Evolutionary conservation across 2,797 vertebrate genomes (phyloP).

Genomic region (Avahi laniger): DNA sequence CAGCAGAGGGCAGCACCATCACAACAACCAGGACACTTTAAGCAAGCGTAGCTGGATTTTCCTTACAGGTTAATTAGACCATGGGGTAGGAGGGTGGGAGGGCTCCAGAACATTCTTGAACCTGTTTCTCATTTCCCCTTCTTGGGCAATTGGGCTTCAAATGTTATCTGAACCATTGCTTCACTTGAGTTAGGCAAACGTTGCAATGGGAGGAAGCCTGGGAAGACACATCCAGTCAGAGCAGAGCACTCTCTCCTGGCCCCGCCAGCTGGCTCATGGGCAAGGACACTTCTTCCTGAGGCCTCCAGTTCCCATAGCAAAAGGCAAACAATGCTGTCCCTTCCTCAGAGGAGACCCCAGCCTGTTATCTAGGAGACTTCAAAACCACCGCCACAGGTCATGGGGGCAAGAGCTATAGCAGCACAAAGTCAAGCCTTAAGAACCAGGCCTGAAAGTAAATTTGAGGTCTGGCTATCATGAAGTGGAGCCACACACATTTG

Average conservation of each 20-base stretch:
- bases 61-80: background rate
- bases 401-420: background rate
- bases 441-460: background rate
- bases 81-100: background rate
- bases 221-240: background rate
- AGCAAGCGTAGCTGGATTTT: background rate
- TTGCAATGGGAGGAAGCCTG: background rate
- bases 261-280: background rate
- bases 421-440: background rate
- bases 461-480: background rate
- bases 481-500: background rate
- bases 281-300: background rate
- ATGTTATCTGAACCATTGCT: background rate
- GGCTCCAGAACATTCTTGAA: background rate
- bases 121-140: slow-evolving; percentile 3
- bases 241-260: background rate
- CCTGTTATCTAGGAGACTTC: background rate
- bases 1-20: slow-evolving; percentile 64
- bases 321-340: background rate
- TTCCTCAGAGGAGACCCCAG: background rate
- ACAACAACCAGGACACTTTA: background rate
- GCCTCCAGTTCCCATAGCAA: background rate
- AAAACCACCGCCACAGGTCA: background rate
- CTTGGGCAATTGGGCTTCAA: background rate
- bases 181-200: background rate